Conservation (phyloP, 2,797 vertebrate species). For the Alfaro cultratus region DNA sequence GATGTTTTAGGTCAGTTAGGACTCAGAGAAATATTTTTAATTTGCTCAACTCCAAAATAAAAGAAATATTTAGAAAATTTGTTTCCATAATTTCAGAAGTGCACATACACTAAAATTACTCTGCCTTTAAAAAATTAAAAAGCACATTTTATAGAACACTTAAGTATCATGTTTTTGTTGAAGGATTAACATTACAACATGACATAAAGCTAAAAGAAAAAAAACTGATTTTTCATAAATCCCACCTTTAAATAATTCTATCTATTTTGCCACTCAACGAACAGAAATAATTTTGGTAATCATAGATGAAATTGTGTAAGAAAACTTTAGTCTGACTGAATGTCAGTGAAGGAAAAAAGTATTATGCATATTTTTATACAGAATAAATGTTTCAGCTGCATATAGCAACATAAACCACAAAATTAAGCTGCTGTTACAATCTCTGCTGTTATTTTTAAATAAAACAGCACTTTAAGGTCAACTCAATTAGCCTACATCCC, state of each 20-base stretch:
- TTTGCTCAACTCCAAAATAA: background rate
- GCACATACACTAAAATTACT: background rate
- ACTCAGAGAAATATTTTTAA: background rate
- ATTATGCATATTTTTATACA: background rate
- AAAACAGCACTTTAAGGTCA: constrained; percentile 62
- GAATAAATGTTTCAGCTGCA: background rate
- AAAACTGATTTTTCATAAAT: too few relatives aligned
- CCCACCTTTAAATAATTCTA: background rate
- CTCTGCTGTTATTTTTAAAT: constrained; percentile 47
- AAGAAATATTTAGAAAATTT: background rate
- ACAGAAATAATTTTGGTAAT: background rate
- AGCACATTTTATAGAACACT: too few relatives aligned
- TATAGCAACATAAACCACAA: constrained; percentile 2
- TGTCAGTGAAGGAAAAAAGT: background rate
- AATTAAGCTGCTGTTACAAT: constrained; percentile 25
- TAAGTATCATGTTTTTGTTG: too few relatives aligned
- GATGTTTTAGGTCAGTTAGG: background rate
- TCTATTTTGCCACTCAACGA: background rate
- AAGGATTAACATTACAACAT: too few relatives aligned
- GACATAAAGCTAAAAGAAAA: background rate
- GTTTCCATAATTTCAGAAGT: background rate
- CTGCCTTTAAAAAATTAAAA: background rate
- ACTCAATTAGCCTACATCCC: constrained; percentile 59
- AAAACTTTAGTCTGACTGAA: background rate
- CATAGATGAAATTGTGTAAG: background rate